Evolutionary conservation across 2,888 invertebrate species (phyloP).

Genomic region (Leptopilina myrica): DNA sequence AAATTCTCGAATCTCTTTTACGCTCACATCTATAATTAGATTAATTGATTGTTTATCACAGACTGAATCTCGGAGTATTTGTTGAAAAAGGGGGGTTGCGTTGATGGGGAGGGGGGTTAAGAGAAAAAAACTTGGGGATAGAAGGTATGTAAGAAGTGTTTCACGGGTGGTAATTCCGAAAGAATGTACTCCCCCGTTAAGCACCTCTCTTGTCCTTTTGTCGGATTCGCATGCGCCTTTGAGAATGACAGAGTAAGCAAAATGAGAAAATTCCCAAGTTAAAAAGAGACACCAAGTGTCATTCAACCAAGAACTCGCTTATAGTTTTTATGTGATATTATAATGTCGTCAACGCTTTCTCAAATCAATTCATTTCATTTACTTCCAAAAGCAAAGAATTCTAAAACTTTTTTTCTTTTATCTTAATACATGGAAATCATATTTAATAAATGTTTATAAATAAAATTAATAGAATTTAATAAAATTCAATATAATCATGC

Average conservation of each 20-base stretch:
- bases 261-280: not conserved
- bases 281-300: conserved; percentile 28
- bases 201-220: not conserved
- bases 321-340: conserved; percentile 13
- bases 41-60: not conserved
- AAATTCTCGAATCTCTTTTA: no score
- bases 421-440: no score
- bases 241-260: not conserved
- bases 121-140: no score
- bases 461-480: no score
- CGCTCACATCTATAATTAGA: no score
- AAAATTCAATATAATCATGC: no score
- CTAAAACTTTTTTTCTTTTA: conserved; percentile 44
- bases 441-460: no score
- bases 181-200: conserved; percentile 7
- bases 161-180: conserved; percentile 18
- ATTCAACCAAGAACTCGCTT: conserved; percentile 15
- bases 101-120: no score
- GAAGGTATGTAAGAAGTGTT: conserved; percentile 7
- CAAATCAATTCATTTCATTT: conserved; percentile 47
- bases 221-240: conserved; percentile 5
- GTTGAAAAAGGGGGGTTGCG: no score
- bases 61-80: not conserved
- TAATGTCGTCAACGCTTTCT: conserved; percentile 32
- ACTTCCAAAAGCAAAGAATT: conserved; percentile 33